phyloP scores from a whole-genome alignment of 2,113 vertebrate species.

The Vombatus ursinus region DNA sequence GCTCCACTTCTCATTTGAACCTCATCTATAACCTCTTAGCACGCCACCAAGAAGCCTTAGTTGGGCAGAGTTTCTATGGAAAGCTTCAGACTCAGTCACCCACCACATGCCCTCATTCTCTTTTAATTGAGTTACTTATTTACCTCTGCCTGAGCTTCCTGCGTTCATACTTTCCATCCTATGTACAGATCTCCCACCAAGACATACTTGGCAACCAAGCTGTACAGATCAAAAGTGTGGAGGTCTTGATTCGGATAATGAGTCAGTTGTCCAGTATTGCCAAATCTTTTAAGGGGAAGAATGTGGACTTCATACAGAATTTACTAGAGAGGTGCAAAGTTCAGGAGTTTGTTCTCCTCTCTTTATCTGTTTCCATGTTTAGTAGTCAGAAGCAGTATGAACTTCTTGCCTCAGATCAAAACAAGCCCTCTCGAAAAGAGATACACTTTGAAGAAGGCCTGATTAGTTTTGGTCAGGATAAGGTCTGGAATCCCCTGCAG shows the following conservation, averaged over 20 bases:
- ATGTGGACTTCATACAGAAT: constrained; percentile 82
- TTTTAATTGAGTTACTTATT: constrained; percentile 93
- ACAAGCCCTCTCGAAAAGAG: constrained; percentile 70
- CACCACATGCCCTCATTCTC: constrained; percentile 85
- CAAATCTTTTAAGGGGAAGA: constrained; percentile 79
- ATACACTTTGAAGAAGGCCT: constrained; percentile 90
- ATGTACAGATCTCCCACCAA: constrained; percentile 86
- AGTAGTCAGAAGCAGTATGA: constrained; percentile 86
- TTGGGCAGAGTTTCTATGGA: constrained; percentile 93
- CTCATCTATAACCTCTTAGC: constrained; percentile 95
- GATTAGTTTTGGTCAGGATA: constrained; percentile 89
- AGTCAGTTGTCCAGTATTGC: constrained; percentile 86
- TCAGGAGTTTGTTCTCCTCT: constrained; percentile 93
- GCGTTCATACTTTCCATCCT: constrained; percentile 94
- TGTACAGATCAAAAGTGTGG: constrained; percentile 96
- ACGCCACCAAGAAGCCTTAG: constrained; percentile 94
- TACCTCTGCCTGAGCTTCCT: constrained; percentile 94
- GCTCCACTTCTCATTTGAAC: constrained; percentile 93
- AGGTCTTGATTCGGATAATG: constrained; percentile 91
- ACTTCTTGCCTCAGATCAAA: constrained; percentile 61
- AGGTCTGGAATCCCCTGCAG: constrained; percentile 93
- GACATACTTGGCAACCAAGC: constrained; percentile 94
- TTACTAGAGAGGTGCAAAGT: constrained; percentile 90
- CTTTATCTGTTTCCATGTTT: constrained; percentile 94
- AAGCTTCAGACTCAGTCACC: constrained; percentile 86